Base-by-base conservation (phyloP, 2,113 vertebrate genomes). In the Cynopterus brachyotis region DNA sequence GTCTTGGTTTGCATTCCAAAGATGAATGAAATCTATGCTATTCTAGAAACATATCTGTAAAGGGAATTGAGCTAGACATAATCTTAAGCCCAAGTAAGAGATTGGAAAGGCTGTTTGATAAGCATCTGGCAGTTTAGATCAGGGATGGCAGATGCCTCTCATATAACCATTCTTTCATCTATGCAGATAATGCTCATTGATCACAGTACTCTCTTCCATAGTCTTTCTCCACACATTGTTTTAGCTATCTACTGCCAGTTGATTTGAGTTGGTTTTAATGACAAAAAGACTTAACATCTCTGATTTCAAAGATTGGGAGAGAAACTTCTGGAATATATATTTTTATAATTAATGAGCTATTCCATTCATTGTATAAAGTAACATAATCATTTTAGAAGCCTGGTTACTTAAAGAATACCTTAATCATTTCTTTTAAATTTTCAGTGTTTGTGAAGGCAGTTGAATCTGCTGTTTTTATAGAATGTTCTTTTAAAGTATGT, bases 371-470 rank as follows among this genome's bases (percentile, higher is more conserved):
- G 9, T 83, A 42, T 79, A 50, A 80, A 59, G 30, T 89, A 94
- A 84, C 40, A 82, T 84, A 72, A 55, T 89, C 16, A 42, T 90
- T 80, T 79, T 89, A n/a, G 50, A 95, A 94, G 42, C 24, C 12
- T 17, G 76, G 0, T 69, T 89, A 89, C n/a, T 70, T 91, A 62
- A 89, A 66, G 20, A 94, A 73, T 69, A 30, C 45, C n/a, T 73
- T 91, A 82, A 50, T 62, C 87, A 26, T 91, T 79, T 37, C 57
- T 88, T 69, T 72, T 80, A 75, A 78, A 76, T 64, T 90, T 94
- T 92, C 9, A 89, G 9, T 84, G 37, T 80, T 94, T 96, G 66
- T 79, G 32, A 89, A 94, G 59, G 42, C 55, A 80, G 3, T 45
- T 53, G 16, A 78, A 73, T 57, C 22, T 92, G 17, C 11, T 94